These are phyloP conservation scores for Leptura quadrifasciata DNA, from an alignment of 2,888 invertebrate genomes.

Conservation along the genomic window DNA sequence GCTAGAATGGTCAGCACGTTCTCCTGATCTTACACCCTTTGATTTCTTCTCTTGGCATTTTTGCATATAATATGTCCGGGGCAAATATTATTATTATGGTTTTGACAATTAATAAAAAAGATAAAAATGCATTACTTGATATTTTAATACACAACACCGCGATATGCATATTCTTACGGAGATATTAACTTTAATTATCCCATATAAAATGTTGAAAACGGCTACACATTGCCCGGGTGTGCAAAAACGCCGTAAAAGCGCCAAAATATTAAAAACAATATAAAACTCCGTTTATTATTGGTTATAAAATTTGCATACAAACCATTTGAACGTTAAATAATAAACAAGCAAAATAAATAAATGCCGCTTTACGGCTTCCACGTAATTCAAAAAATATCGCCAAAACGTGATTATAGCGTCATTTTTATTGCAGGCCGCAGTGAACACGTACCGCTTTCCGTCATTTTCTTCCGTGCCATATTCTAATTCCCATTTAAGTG, in stretches of 20 bases:
- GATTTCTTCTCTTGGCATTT: too few relatives aligned
- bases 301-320: conserved; percentile 40
- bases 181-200: not conserved
- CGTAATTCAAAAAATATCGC: conserved; percentile 41
- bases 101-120: too few relatives aligned
- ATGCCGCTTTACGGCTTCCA: conserved; percentile 31
- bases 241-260: conserved; percentile 9
- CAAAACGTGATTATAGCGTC: conserved; percentile 48
- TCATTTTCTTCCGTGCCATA: conserved; percentile 39
- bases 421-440: conserved; percentile 41
- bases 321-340: conserved; percentile 36
- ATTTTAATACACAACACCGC: not conserved
- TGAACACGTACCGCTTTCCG: conserved; percentile 30
- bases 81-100: too few relatives aligned
- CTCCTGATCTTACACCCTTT: too few relatives aligned
- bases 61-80: too few relatives aligned
- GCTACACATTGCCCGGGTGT: not conserved
- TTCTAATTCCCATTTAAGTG: conserved; percentile 31
- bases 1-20: too few relatives aligned
- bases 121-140: too few relatives aligned
- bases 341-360: conserved; percentile 40
- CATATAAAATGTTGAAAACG: conserved; percentile 1
- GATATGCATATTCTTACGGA: not conserved
- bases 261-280: conserved; percentile 30
- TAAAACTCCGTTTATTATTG: conserved; percentile 34